Evolutionary conservation across 2,888 invertebrate genomes (phyloP), one percentile per base, ranked within the genome.

Genomic region (Apotomis betuletana): DNA sequence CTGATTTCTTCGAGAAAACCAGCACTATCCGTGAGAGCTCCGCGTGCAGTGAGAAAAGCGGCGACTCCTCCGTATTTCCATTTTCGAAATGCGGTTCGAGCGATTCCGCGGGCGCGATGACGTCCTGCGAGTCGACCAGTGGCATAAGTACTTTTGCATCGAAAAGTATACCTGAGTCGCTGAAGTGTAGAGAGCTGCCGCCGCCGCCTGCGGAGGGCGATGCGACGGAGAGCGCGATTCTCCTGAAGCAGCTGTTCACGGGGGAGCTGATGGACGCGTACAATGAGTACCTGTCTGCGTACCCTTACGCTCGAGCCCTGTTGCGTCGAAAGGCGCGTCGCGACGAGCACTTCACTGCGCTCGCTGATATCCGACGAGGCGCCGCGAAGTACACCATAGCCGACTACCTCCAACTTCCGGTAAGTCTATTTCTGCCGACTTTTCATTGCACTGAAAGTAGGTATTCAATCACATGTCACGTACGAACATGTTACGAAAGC

Each of bases 391-490:
- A 95, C 85, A 94, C 94, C 71, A 94, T 96, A 67, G 93, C 94
- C 62, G 94, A 95, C 75, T 94, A 96, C 78, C 94, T 96, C 76
- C 94, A 95, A 85, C 87, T 96, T 86, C 96, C 96, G 95, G 96
- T 96, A 85, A 95, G 96, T 95, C 76, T 58, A 62, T 69, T 69
- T 72, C 69, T 69, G 67, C 49, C 72, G 67, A 65, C 58, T 74
- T 76, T 74, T 75, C 57, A 49, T 57, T 57, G 51, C n/a, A 27
- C 54, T 9, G 6, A 67, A 41, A 27, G 27, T 27, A 27, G 27
- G n/a, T 46, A 61, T 71, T 62, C 44, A 58, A 68, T 55, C 57
- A 51, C 13, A 62, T 70, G 72, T 70, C 65, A 67, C 71, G 73
- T 74, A 72, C 73, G 74, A 69, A 69, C 61, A 51, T 27, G 59